phyloP scores from a whole-genome alignment of 2,888 invertebrate genomes.

The Drosophila greeni region DNA sequence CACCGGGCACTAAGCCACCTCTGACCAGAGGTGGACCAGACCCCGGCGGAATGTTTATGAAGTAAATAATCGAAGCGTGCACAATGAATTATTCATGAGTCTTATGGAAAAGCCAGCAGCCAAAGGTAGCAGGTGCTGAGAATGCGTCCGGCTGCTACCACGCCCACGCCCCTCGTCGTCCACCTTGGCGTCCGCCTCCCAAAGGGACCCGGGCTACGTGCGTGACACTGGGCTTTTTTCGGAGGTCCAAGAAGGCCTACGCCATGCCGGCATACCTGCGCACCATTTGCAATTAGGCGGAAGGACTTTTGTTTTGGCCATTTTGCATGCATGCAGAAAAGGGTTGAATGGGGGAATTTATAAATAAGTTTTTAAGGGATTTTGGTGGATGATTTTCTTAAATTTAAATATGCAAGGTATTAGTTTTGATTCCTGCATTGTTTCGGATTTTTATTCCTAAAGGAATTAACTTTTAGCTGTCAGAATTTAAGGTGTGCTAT shows the following conservation, averaged over 20 bases:
- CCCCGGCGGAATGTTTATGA: conserved; percentile 60
- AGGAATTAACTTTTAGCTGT: not conserved
- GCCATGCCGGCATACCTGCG: conserved; percentile 36
- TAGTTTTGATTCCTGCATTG: not conserved
- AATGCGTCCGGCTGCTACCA: conserved; percentile 27
- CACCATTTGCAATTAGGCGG: conserved; percentile 60
- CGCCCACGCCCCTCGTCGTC: conserved; percentile 1
- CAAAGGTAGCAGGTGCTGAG: conserved; percentile 38
- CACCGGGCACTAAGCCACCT: not conserved
- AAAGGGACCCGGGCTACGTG: conserved; percentile 38
- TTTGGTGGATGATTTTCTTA: not conserved
- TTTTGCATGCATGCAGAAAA: conserved; percentile 53
- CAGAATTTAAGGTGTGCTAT: not conserved
- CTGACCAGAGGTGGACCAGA: not conserved
- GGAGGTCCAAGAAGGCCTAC: conserved; percentile 38
- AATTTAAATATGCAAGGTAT: not conserved
- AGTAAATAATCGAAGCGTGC: conserved; percentile 75
- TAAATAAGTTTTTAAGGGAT: conserved; percentile 36
- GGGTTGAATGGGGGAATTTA: conserved; percentile 33
- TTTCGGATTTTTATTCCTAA: not conserved
- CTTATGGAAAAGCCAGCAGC: conserved; percentile 60
- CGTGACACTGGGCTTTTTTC: conserved; percentile 58
- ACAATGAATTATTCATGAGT: conserved; percentile 75
- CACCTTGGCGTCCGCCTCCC: conserved; percentile 10
- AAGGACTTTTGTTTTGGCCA: conserved; percentile 10